Percentiles rank a stretch among this genome's conserved stretches.
These are phyloP conservation scores for Hippopotamus amphibius DNA, from an alignment of 2,113 vertebrate genomes.

Conservation along the genomic window DNA sequence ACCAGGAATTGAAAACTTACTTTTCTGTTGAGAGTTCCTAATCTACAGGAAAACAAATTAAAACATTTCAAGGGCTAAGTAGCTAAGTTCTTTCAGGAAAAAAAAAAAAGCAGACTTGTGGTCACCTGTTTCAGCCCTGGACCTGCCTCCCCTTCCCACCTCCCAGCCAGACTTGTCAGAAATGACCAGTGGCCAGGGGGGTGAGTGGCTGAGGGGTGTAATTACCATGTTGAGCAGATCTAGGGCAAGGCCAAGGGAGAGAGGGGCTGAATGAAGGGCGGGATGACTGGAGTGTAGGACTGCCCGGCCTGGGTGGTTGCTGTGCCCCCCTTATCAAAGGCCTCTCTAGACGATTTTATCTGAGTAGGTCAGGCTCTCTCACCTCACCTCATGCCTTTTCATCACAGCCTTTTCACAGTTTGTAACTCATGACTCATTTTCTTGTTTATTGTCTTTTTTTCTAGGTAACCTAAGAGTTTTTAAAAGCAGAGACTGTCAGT, in stretches of 20 bases:
- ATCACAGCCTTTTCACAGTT: background rate
- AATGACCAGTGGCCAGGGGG: background rate
- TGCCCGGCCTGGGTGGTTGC: background rate
- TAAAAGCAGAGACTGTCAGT: background rate
- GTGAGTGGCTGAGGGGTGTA: background rate
- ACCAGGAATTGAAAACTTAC: background rate
- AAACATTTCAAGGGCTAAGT: background rate
- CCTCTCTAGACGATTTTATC: no score
- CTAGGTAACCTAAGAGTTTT: background rate
- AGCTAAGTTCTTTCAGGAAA: background rate
- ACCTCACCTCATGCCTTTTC: background rate
- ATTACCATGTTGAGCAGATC: background rate
- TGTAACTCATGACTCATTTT: background rate
- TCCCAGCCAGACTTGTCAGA: background rate
- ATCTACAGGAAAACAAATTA: background rate
- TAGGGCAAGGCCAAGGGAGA: background rate
- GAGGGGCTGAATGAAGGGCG: background rate
- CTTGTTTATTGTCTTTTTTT: background rate
- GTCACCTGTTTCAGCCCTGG: background rate
- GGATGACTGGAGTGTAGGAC: fast-evolving
- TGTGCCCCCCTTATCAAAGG: background rate
- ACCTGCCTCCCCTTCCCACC: background rate
- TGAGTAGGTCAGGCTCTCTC: background rate
- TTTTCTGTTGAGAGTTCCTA: slow-evolving; percentile 26
- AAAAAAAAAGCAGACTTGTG: background rate